These are phyloP conservation scores for Heliornis fulica DNA, from an alignment of 2,113 vertebrate genomes.

Conservation along the genomic window DNA sequence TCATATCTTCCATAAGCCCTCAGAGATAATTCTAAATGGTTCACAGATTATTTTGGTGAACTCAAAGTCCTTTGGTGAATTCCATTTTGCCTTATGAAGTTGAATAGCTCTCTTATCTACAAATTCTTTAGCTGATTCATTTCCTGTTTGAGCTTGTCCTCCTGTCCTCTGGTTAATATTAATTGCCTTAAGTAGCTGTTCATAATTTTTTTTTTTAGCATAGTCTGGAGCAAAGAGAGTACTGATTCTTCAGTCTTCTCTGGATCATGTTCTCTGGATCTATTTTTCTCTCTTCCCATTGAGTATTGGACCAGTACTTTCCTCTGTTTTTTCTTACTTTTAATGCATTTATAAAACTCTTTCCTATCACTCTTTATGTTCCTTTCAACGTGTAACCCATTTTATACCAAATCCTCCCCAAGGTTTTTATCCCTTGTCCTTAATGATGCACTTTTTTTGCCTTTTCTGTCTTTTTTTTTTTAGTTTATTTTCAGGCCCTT, in stretches of 20 bases:
- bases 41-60: not conserved
- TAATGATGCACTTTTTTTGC: not conserved
- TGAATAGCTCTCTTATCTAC: not conserved
- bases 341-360: not conserved
- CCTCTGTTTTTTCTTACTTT: not conserved
- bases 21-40: not conserved
- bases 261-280: not conserved
- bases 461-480: constrained; percentile 8
- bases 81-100: not conserved
- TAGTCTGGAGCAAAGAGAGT: not conserved
- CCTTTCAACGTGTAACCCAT: not conserved
- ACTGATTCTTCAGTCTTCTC: not conserved
- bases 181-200: constrained; percentile 18
- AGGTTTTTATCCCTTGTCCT: not conserved
- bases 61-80: not conserved
- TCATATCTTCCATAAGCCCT: not conserved
- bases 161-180: not conserved
- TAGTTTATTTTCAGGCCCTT: constrained; percentile 20
- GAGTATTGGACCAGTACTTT: not conserved
- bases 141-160: not conserved
- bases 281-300: not conserved
- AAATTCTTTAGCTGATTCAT: not conserved
- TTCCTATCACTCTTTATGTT: not conserved
- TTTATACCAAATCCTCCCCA: not conserved
- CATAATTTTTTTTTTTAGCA: not conserved